A percentile compares a stretch with the other conserved stretches of the same genome.
Conservation (phyloP, 2,888 invertebrate genomes). For the Prosopocoilus inquinatus region DNA sequence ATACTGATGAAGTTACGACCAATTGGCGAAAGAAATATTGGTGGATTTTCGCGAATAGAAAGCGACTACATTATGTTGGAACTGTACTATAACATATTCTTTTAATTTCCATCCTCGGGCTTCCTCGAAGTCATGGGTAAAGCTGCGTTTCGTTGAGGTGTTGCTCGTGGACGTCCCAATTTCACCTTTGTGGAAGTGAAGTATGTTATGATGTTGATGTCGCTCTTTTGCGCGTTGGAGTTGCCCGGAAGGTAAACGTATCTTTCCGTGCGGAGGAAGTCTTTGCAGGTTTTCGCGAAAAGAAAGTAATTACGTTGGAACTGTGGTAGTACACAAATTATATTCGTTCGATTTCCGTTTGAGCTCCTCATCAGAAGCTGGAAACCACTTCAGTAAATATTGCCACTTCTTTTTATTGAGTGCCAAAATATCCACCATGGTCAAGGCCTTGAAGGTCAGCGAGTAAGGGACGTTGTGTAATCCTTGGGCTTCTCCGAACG, state of each 20-base stretch:
- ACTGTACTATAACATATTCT: no score
- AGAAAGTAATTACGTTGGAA: conserved; percentile 54
- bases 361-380: conserved; percentile 23
- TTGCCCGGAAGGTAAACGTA: conserved; percentile 57
- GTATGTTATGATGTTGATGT: conserved; percentile 55
- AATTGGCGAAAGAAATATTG: no score
- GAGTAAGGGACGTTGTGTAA: conserved; percentile 19
- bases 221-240: conserved; percentile 56
- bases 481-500: conserved; percentile 29
- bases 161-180: no score
- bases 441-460: conserved; percentile 23
- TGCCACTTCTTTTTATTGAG: conserved; percentile 20
- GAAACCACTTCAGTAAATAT: conserved; percentile 27
- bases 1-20: no score
- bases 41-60: no score
- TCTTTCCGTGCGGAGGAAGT: conserved; percentile 54
- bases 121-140: no score
- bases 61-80: no score
- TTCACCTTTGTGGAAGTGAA: no score
- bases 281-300: conserved; percentile 51
- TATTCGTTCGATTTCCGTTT: conserved; percentile 13
- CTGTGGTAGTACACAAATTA: background rate
- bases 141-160: no score
- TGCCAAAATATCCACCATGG: conserved; percentile 24
- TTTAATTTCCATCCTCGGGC: no score